A percentile compares a stretch with the other conserved stretches of the same genome.
These are phyloP conservation scores for Seriola rivoliana DNA, from an alignment of 2,113 vertebrate genomes.

Conservation along the genomic window DNA sequence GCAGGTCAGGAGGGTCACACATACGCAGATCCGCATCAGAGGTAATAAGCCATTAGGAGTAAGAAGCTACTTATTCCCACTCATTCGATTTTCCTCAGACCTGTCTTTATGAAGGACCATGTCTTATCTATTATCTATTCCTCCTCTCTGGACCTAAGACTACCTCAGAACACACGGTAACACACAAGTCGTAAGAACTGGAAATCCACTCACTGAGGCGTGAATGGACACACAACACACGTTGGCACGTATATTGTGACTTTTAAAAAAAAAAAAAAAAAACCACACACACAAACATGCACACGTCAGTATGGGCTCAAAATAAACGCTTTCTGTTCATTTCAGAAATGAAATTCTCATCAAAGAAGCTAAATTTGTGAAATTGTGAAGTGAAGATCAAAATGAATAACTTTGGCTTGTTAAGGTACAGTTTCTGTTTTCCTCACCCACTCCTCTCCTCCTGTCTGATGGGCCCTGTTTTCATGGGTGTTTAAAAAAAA, in stretches of 20 bases:
- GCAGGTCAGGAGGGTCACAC: neutral
- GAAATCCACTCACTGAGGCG: neutral
- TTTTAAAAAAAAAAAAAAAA: neutral
- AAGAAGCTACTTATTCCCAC: neutral
- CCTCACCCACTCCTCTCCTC: neutral
- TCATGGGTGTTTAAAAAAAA: neutral
- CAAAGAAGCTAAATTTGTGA: neutral
- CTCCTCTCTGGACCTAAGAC: slow-evolving; percentile 65
- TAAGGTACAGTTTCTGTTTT: slow-evolving; percentile 20
- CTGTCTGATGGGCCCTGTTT: neutral
- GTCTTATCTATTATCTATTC: slow-evolving; percentile 11
- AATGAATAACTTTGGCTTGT: slow-evolving; percentile 63
- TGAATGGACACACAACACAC: neutral
- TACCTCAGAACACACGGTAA: slow-evolving; percentile 78
- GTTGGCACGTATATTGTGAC: neutral
- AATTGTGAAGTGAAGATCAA: neutral
- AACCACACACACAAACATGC: too few species aligned
- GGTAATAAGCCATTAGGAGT: slow-evolving; percentile 35
- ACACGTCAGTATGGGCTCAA: neutral
- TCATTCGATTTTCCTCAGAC: neutral
- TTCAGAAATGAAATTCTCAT: neutral
- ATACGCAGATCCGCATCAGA: slow-evolving; percentile 3
- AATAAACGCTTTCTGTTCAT: neutral
- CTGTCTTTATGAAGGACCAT: neutral
- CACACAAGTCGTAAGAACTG: neutral